phyloP scores from a whole-genome alignment of 30 jellyfish, hydroid and myxozoan genomes.

The Morbakka virulenta region DNA sequence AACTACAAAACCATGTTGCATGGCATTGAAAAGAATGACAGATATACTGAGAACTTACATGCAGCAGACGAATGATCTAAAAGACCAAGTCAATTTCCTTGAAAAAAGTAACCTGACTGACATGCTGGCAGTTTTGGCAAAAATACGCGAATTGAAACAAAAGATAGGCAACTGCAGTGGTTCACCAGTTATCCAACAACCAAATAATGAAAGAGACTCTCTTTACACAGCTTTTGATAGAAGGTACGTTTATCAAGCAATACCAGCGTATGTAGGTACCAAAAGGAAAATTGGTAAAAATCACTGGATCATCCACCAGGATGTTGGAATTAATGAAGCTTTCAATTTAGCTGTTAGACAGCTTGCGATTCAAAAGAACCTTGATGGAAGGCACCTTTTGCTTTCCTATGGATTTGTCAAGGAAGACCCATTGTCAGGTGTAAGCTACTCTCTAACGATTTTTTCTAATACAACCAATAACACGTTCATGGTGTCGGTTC shows the following conservation, averaged over 20 bases:
- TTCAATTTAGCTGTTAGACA: slow-evolving; percentile 52
- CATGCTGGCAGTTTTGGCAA: slow-evolving; percentile 51
- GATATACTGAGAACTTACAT: slow-evolving; percentile 79
- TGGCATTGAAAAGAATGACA: slow-evolving; percentile 88
- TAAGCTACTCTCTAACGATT: slow-evolving; percentile 46
- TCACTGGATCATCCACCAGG: slow-evolving; percentile 70
- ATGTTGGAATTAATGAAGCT: slow-evolving; percentile 57
- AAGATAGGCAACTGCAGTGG: slow-evolving; percentile 55
- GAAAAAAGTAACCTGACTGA: slow-evolving; percentile 69
- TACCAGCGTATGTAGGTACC: slow-evolving; percentile 51
- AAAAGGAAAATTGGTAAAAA: slow-evolving; percentile 65
- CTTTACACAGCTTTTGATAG: slow-evolving; percentile 41
- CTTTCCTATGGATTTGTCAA: slow-evolving; percentile 43
- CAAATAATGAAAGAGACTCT: slow-evolving; percentile 45
- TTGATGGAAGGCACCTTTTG: not conserved
- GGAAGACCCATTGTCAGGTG: slow-evolving; percentile 63
- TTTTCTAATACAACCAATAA: slow-evolving; percentile 30
- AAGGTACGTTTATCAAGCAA: slow-evolving; percentile 47
- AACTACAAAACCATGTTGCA: slow-evolving; percentile 83
- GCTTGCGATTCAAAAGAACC: not conserved
- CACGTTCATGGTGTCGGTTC: slow-evolving; percentile 35
- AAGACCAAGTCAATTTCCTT: slow-evolving; percentile 60
- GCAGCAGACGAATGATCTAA: slow-evolving; percentile 57
- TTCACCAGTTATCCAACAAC: slow-evolving; percentile 12
- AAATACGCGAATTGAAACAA: slow-evolving; percentile 43